Evolutionary conservation across 2,797 vertebrate genomes (phyloP), one percentile per base, ranked within the genome.

Genomic region (Aeoliscus strigatus): DNA sequence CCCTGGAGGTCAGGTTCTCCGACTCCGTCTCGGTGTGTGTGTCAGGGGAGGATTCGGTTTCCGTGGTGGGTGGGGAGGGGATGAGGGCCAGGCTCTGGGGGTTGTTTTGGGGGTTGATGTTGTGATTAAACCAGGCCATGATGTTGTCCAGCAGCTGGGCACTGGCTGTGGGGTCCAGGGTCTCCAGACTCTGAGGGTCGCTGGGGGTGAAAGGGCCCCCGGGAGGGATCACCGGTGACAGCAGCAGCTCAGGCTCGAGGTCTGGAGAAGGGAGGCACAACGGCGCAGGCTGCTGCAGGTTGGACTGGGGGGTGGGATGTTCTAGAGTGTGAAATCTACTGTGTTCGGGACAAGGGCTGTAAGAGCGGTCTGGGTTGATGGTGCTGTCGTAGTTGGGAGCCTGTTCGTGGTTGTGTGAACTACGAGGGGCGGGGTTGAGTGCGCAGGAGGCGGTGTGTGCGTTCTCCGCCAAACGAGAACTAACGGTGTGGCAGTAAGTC

Each of bases 101-200:
- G 70, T 97, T 95, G 75, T 92, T 96, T 79, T 98, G 95, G 14
- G 96, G 93, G 82, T 96, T 96, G 81, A 98, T 97, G 84, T 99
- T 96, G 73, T 96, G 94, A 74, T 83, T 86, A 77, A 98, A 97
- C 96, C 96, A 99, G 77, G 95, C 95, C 96, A 99, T 97, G 71
- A 99, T 97, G 83, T 97, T 99, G 83, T 95, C 95, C 62, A 99
- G 90, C 34, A 99, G 93, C 83, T 96, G 96, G 80, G 94, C 94
- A 55, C 40, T 92, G 72, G 91, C 81, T 30, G 87, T 88, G 39
- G 92, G 83, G 39, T 95, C 93, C 57, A 92, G 74, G 45, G 91
- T 81, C 56, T 97, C 92, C 2, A 89, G 82, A 14, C 90, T 90
- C 39, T 91, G 86, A 13, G 89, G 89, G 25, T 90, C 89, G 15